Evolutionary conservation across 2,797 vertebrate genomes (phyloP).

Genomic region (Acipenser oxyrinchus): DNA sequence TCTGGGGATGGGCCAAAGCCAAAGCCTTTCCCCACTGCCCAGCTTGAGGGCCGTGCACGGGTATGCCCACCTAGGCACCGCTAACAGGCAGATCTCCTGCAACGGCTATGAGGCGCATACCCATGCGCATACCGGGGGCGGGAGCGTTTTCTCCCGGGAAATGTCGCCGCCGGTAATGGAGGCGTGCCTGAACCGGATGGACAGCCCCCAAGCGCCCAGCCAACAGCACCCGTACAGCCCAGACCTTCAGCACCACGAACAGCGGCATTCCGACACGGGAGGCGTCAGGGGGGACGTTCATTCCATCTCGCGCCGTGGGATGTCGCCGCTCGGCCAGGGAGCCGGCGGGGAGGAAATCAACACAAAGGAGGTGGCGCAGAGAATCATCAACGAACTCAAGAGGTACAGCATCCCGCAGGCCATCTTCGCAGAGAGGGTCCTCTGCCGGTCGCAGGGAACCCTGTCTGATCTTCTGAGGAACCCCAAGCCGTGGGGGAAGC

Average conservation of each 20-base stretch:
- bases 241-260: constrained; percentile 65
- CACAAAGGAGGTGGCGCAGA: constrained; percentile 74
- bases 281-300: constrained; percentile 46
- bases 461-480: constrained; percentile 77
- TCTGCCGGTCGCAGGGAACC: constrained; percentile 75
- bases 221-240: constrained; percentile 61
- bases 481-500: constrained; percentile 79
- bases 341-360: constrained; percentile 67
- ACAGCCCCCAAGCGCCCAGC: constrained; percentile 53
- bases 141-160: constrained; percentile 65
- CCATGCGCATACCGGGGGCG: constrained; percentile 17
- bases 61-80: constrained; percentile 60
- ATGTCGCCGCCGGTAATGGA: constrained; percentile 65
- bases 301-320: constrained; percentile 33
- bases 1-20: constrained; percentile 57
- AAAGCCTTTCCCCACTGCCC: constrained; percentile 55
- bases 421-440: constrained; percentile 73
- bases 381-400: constrained; percentile 77
- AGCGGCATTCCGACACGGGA: constrained; percentile 55
- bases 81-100: constrained; percentile 54
- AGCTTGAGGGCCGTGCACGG: constrained; percentile 61
- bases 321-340: background rate
- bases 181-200: constrained; percentile 63
- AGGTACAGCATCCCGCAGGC: constrained; percentile 79
- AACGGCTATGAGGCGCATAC: constrained; percentile 63